Base-by-base conservation (phyloP, 2,888 invertebrate genomes). In the Molanna angustata region DNA sequence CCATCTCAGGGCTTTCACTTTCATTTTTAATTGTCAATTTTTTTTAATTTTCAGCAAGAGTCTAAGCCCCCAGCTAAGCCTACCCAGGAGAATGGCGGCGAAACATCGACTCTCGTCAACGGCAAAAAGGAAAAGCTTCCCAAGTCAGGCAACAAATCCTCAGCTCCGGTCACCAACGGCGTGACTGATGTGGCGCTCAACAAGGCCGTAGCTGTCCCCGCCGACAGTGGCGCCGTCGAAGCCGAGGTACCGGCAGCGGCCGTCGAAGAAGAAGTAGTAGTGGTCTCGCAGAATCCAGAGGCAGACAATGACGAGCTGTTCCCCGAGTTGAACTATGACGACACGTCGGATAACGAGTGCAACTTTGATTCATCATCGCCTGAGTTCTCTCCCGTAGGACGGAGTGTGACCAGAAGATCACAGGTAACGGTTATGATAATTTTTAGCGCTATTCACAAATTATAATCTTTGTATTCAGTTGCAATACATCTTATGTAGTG, bases 271-370 rank as follows among this genome's bases (percentile, higher is more conserved):
- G 37, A 37, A 11, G 18, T 37, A 3, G 7, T 37, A 9, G 37
- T 37, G 16, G 37, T 4, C 4, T 22, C 22, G 9, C 45, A 43
- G 45, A 17, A 16, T 6, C 18, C 51, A 2, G 66, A 69, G 49
- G 64, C 65, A 14, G 60, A 60, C 35, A 55, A 61, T 31, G 76
- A 75, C 63, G 75, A 75, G 56, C 62, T 71, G 66, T 76, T 73
- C 67, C 76, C 77, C 41, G 77, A 77, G 63, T 67, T 77, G 54
- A 65, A 73, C 31, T 77, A 77, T 60, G 76, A 59, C 37, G 76
- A 75, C 46, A 67, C 65, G 19, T 73, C 73, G 1, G 74, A 74
- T 56, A 66, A 64, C 22, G 59, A 59, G 32, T 56, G 56, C 39
- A 56, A 52, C 32, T 59, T 56, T 31, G 59, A 59, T 48, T 51